phyloP scores from a whole-genome alignment of 2,797 vertebrate species.

The Centropyge bicolor region DNA sequence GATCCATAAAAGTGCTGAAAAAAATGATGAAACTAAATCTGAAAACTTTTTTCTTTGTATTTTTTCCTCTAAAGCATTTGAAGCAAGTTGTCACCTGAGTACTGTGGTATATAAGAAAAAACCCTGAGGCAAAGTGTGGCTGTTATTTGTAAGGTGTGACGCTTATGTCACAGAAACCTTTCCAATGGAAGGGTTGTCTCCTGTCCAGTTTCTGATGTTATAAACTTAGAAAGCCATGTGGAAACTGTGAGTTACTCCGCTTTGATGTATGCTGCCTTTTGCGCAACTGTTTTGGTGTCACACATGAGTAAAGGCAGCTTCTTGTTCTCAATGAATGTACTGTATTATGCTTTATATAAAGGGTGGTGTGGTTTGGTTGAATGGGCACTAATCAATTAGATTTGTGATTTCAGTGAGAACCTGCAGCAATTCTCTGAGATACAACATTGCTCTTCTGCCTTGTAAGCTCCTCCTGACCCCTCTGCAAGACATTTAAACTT shows the following conservation, averaged over 20 bases:
- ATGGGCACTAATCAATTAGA: neutral
- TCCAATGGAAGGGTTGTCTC: constrained; percentile 26
- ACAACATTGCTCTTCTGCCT: neutral
- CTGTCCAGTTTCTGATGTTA: constrained; percentile 12
- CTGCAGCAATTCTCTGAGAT: neutral
- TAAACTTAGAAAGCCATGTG: constrained; percentile 34
- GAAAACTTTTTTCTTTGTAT: neutral
- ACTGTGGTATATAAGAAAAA: constrained; percentile 15
- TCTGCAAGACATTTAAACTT: neutral
- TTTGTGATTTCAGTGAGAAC: neutral
- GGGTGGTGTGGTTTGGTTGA: neutral
- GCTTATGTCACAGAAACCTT: constrained; percentile 37
- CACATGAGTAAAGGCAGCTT: neutral
- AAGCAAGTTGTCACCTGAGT: constrained; percentile 2
- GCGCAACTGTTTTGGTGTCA: neutral
- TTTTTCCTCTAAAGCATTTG: neutral
- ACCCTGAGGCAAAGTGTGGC: neutral
- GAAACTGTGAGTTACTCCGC: constrained; percentile 46
- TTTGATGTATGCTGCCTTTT: constrained; percentile 1
- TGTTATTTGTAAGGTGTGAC: constrained; percentile 27
- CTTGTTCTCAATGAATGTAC: neutral
- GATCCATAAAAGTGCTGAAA: neutral
- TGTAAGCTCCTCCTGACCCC: neutral
- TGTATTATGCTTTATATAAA: constrained; percentile 8
- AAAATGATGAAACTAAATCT: neutral